Percentiles rank a stretch among this genome's conserved stretches.
Conservation (phyloP, 2,888 invertebrate genomes). For the Glomeris marginata region DNA sequence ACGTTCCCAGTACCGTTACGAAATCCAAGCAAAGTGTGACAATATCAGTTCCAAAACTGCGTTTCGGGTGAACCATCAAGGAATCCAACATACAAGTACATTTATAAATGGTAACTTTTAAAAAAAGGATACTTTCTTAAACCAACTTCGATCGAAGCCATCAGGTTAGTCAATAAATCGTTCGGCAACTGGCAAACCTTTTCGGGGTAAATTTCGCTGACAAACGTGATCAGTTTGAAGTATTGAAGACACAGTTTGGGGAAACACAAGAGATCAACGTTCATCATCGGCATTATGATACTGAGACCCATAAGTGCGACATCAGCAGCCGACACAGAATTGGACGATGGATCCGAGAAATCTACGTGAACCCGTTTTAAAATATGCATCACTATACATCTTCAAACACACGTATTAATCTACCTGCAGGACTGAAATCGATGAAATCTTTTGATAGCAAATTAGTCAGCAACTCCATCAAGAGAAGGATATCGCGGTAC, state of each 20-base stretch:
- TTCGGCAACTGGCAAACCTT: slow-evolving; percentile 39
- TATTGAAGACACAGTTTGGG: slow-evolving; percentile 49
- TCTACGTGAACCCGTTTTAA: slow-evolving; percentile 9
- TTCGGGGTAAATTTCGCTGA: slow-evolving; percentile 49
- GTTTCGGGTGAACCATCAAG: not conserved
- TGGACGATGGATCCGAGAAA: no score
- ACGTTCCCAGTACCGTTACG: slow-evolving; percentile 37
- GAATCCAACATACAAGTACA: slow-evolving; percentile 6
- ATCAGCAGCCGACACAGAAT: slow-evolving; percentile 34
- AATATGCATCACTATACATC: slow-evolving; percentile 1
- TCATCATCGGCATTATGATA: slow-evolving; percentile 57
- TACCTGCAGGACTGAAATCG: slow-evolving; percentile 30
- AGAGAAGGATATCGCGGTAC: slow-evolving; percentile 56
- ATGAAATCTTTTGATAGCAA: slow-evolving; percentile 42
- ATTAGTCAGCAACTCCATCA: slow-evolving; percentile 58
- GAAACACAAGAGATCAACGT: slow-evolving; percentile 50
- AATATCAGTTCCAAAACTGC: slow-evolving; percentile 41
- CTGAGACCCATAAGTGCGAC: slow-evolving; percentile 52
- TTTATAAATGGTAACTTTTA: not conserved
- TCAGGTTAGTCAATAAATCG: slow-evolving; percentile 37
- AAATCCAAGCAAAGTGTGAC: slow-evolving; percentile 43
- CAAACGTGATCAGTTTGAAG: slow-evolving; percentile 45
- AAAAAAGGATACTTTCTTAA: slow-evolving; percentile 28
- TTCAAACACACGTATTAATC: slow-evolving; percentile 1
- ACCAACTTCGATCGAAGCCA: slow-evolving; percentile 43